Base-by-base conservation (phyloP, 2,888 invertebrate species). In the Ennomos erosarius region DNA sequence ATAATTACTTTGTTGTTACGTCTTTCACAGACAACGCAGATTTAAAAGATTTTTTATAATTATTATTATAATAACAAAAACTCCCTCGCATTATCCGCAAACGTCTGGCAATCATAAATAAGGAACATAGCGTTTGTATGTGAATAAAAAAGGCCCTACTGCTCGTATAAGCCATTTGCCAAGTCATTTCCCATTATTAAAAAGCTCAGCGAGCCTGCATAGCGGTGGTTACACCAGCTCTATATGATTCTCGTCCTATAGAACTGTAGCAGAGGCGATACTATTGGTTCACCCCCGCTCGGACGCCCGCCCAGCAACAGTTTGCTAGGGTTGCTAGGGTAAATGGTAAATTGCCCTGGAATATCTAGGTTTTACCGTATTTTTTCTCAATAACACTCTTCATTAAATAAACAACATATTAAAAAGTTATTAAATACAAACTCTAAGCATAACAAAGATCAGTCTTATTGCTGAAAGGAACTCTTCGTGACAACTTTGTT, bases 251-350 rank as follows among this genome's bases (percentile, higher is more conserved):
- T 48, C 37, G 16, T 60, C 54, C 62, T 55, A 60, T 59, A 67
- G 66, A 68, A 71, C 59, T 68, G 66, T 68, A 70, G 70, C 72
- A 58, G 64, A 67, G 68, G 65, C 59, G 60, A 54, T 58, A 48
- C 65, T 68, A 68, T 71, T 73, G 67, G 73, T 72, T 71, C 62
- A 57, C 68, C 63, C 57, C 57, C 61, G 57, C 65, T 53, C 67
- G 47, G 60, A 67, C 73, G 73, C 78, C 78, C 82, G 79, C 85
- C 83, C 88, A 89, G 90, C 90, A 90, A 90, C 89, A 88, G 90
- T 87, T 88, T 87, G 78, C 69, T 48, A 38, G 79, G 72, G 79
- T 80, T 86, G 78, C 82, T 78, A 84, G 51, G 38, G 9, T 26
- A n/a, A 49, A 8, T 33, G 10, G 10, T 12, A 9, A 12, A 35